Conservation (phyloP, 2,888 invertebrate species). For the Nemoura dubitans region DNA sequence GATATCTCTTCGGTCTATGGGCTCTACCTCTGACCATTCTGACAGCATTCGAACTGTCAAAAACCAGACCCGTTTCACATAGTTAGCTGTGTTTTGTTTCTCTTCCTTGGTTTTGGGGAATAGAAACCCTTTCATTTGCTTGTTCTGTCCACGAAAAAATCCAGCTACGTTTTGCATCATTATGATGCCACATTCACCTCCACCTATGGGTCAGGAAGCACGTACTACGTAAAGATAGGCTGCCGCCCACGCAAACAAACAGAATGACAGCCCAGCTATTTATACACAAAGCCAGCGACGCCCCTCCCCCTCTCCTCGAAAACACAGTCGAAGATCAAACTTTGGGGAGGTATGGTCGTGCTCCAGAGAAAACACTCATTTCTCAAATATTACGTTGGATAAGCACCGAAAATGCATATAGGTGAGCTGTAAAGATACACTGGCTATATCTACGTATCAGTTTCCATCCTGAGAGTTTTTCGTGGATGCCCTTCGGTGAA, state of each 20-base stretch:
- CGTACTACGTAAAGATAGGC: neutral
- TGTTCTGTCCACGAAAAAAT: neutral
- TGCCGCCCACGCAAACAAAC: neutral
- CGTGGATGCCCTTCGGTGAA: neutral
- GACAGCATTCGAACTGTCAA: neutral
- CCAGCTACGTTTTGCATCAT: neutral
- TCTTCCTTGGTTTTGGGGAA: neutral
- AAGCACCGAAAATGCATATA: neutral
- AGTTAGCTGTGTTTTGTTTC: neutral
- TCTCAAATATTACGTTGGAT: neutral
- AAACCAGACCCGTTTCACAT: neutral
- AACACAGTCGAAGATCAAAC: neutral
- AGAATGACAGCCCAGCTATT: neutral
- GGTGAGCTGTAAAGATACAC: neutral
- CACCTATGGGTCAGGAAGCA: neutral
- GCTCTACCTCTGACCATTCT: neutral
- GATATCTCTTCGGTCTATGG: neutral
- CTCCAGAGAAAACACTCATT: neutral
- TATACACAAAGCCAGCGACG: neutral
- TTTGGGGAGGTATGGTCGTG: neutral
- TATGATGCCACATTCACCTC: neutral
- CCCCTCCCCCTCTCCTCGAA: neutral
- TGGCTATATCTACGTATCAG: neutral
- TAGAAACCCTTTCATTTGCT: neutral
- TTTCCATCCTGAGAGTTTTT: neutral